Percentiles rank a stretch among this genome's conserved stretches.
These are phyloP conservation scores for Rhagoletis pomonella DNA, from an alignment of 1,140 invertebrate genomes.

Conservation along the genomic window DNA sequence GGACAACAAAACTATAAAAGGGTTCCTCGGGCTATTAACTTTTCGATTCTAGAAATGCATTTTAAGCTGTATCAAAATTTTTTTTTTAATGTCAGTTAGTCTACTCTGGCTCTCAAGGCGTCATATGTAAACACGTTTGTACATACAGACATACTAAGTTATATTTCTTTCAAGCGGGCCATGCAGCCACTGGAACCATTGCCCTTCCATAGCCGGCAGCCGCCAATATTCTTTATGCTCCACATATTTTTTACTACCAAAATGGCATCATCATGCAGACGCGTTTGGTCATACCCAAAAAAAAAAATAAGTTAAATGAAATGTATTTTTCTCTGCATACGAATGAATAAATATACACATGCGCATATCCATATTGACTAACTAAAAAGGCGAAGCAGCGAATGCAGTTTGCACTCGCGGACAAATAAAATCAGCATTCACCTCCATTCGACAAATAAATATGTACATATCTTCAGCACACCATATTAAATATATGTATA, in stretches of 20 bases:
- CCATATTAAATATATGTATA: background rate
- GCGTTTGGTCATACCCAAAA: conserved; percentile 17
- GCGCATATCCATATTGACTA: background rate
- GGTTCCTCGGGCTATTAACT: no score
- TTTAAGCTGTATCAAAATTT: no score
- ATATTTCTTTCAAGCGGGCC: no score
- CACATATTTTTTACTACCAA: conserved; percentile 11
- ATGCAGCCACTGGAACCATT: background rate
- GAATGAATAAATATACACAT: conserved; percentile 7
- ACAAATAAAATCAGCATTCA: conserved; percentile 30
- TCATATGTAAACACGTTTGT: no score
- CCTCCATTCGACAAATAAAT: background rate
- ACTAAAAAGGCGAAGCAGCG: background rate
- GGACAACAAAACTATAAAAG: no score
- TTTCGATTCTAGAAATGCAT: no score
- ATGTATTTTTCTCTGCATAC: conserved; percentile 4
- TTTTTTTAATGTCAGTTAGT: no score
- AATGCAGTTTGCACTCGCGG: conserved; percentile 27
- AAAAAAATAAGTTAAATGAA: conserved; percentile 36
- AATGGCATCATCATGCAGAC: conserved; percentile 21
- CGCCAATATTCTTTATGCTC: conserved; percentile 21
- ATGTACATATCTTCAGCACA: background rate
- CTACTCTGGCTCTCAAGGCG: no score
- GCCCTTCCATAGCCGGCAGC: conserved; percentile 12
- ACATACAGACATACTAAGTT: no score